A percentile compares a stretch with the other conserved stretches of the same genome.
These are phyloP conservation scores for Schizothorax lantsangensis DNA, from an alignment of 2,797 vertebrate genomes.

Conservation along the genomic window DNA sequence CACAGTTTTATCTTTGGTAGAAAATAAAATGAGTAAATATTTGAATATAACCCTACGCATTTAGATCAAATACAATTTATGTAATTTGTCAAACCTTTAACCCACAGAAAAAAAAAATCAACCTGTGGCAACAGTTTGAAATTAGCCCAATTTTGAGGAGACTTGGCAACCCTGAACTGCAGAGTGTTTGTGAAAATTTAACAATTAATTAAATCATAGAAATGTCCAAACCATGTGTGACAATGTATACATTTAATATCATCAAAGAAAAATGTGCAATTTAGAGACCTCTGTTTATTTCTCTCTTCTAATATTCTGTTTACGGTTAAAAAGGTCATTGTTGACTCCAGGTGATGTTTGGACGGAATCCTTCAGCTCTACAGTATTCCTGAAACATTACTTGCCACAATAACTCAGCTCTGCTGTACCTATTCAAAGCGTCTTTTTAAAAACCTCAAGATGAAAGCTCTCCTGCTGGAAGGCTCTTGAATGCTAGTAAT, in stretches of 20 bases:
- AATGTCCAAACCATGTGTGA: neutral
- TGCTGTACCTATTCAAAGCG: slow-evolving; percentile 7
- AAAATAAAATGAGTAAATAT: neutral
- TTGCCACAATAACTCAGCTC: slow-evolving; percentile 21
- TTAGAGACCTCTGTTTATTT: neutral
- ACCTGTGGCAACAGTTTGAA: neutral
- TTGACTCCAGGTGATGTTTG: slow-evolving; percentile 7
- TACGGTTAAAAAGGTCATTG: slow-evolving; percentile 24
- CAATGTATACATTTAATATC: neutral
- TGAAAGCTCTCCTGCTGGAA: slow-evolving; percentile 46
- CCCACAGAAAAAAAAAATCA: neutral
- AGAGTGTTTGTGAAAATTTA: neutral
- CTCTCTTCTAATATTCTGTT: neutral
- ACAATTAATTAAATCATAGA: no score
- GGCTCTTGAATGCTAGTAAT: slow-evolving; percentile 54
- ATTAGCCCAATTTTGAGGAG: neutral
- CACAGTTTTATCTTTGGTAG: neutral
- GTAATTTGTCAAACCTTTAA: neutral
- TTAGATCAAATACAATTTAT: neutral
- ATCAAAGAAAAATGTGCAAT: neutral
- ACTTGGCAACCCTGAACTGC: neutral
- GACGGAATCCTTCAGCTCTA: slow-evolving; percentile 12
- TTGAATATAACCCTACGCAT: neutral
- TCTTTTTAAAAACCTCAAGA: slow-evolving; percentile 42
- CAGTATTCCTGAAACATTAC: neutral